phyloP scores from a whole-genome alignment of 2,797 vertebrate species.

The Anas bahamensis region DNA sequence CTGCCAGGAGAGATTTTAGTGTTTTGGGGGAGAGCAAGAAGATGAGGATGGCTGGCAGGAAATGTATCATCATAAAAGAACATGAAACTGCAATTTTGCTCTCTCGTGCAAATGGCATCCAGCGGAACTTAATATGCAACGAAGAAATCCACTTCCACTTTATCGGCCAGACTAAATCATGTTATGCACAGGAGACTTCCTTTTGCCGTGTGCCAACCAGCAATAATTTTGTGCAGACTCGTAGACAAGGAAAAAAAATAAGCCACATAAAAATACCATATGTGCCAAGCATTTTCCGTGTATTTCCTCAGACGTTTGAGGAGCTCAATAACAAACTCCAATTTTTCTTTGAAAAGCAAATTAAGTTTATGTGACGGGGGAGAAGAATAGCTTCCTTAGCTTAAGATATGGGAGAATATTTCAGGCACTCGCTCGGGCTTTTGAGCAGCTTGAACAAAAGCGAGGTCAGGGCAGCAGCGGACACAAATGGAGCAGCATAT shows the following conservation, averaged over 20 bases:
- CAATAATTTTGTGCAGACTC: conserved; percentile 55
- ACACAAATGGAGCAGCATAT: conserved; percentile 58
- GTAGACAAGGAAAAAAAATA: conserved; percentile 43
- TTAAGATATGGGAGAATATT: conserved; percentile 2
- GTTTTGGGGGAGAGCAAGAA: conserved; percentile 1
- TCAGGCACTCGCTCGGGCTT: not conserved
- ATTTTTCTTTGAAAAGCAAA: conserved; percentile 17
- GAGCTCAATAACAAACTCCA: not conserved
- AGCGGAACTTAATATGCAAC: conserved; percentile 61
- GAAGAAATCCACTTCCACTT: conserved; percentile 58
- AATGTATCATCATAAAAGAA: conserved; percentile 22
- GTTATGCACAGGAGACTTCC: conserved; percentile 63
- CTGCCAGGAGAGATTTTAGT: conserved; percentile 16
- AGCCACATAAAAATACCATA: conserved; percentile 48
- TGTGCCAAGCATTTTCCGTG: conserved; percentile 30
- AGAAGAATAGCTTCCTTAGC: conserved; percentile 4
- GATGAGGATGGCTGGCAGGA: conserved; percentile 9
- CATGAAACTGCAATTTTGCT: conserved; percentile 34
- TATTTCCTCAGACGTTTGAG: conserved; percentile 40
- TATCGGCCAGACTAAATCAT: conserved; percentile 63
- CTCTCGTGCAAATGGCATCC: conserved; percentile 40
- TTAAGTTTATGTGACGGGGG: conserved; percentile 16
- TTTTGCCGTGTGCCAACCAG: conserved; percentile 50
- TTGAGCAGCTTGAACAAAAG: conserved; percentile 22
- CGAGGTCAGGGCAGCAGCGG: conserved; percentile 56